phyloP scores from a whole-genome alignment of 2,113 vertebrate species.

The Burhinus oedicnemus region DNA sequence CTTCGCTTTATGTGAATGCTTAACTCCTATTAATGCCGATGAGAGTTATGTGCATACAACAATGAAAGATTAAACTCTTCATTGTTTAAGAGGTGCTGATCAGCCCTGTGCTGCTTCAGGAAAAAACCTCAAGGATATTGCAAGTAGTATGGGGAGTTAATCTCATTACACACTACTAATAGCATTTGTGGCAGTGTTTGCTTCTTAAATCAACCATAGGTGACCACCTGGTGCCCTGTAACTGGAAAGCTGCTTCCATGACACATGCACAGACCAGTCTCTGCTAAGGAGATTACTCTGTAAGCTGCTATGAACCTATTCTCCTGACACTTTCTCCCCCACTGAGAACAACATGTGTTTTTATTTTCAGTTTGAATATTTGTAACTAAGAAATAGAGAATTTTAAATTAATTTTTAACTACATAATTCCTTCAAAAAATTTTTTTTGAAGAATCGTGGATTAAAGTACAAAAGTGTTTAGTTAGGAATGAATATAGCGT shows the following conservation, averaged over 20 bases:
- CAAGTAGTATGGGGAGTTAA: slow-evolving; percentile 37
- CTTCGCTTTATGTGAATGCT: not conserved
- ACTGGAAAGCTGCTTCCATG: not conserved
- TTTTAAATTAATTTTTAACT: not conserved
- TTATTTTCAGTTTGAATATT: not conserved
- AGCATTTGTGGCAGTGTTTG: slow-evolving; percentile 44
- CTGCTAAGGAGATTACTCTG: not conserved
- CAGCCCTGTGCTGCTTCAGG: not conserved
- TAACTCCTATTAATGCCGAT: not conserved
- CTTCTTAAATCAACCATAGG: slow-evolving; percentile 8
- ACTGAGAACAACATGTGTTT: not conserved
- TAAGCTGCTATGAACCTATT: not conserved
- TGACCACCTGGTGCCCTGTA: slow-evolving; percentile 48
- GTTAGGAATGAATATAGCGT: not conserved
- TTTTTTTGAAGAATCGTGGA: not conserved
- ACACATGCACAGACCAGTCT: not conserved
- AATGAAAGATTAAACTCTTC: slow-evolving; percentile 22
- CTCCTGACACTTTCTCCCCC: slow-evolving; percentile 29
- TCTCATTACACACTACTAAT: slow-evolving; percentile 50
- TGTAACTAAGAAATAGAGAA: not conserved
- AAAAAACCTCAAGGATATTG: slow-evolving; percentile 15
- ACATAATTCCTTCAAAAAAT: not conserved
- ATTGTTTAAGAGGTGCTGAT: slow-evolving; percentile 28
- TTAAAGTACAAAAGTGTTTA: not conserved
- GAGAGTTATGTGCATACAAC: not conserved